These are phyloP conservation scores for Dinoponera quadriceps DNA, from an alignment of 1,140 invertebrate species.

Conservation along the genomic window DNA sequence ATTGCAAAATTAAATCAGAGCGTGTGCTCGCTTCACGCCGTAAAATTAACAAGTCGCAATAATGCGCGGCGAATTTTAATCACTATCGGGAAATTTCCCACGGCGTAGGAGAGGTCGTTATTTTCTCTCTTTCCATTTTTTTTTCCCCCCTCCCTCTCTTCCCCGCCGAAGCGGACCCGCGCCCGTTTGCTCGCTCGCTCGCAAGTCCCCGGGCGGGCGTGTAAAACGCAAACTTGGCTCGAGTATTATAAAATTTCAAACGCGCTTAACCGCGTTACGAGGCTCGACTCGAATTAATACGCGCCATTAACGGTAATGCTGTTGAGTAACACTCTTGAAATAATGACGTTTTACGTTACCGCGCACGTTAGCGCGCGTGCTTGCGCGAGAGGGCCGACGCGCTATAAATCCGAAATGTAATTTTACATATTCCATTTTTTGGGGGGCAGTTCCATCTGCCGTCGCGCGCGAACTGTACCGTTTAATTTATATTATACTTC, in stretches of 20 bases:
- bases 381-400: background rate
- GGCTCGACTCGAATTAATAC: slow-evolving; percentile 48
- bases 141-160: background rate
- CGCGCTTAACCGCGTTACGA: slow-evolving; percentile 19
- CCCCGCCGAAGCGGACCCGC: background rate
- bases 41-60: slow-evolving; percentile 38
- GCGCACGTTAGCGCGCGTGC: background rate
- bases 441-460: slow-evolving; percentile 17
- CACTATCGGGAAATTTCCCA: slow-evolving; percentile 15
- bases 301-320: slow-evolving; percentile 28
- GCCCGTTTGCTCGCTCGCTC: background rate
- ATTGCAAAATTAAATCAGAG: slow-evolving; percentile 49
- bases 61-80: slow-evolving; percentile 17
- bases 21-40: slow-evolving; percentile 3
- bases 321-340: slow-evolving; percentile 28
- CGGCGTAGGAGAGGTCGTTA: background rate
- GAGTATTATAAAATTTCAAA: slow-evolving; percentile 41
- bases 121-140: background rate
- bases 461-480: slow-evolving; percentile 12
- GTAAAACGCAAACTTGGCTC: slow-evolving; percentile 8
- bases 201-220: background rate
- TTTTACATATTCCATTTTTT: slow-evolving; percentile 54
- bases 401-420: slow-evolving; percentile 32
- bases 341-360: slow-evolving; percentile 29
- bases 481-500: slow-evolving; percentile 71